Conservation (phyloP, 2,797 vertebrate genomes). For the Falco biarmicus region DNA sequence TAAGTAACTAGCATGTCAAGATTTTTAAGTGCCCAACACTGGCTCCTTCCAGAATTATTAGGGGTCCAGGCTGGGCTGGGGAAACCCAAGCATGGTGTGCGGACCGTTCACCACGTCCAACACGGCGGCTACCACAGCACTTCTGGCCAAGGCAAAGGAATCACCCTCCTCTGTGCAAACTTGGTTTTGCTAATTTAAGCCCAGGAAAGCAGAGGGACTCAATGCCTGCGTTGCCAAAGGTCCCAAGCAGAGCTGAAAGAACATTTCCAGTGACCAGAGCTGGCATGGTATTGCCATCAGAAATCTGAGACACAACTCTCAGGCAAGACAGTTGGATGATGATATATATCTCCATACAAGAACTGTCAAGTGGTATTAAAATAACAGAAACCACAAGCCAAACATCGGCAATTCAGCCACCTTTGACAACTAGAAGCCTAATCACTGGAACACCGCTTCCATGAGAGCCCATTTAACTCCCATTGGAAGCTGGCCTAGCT, state of each 20-base stretch:
- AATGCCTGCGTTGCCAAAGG: fast-evolving
- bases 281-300: fast-evolving
- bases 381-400: neutral
- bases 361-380: neutral
- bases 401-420: neutral
- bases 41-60: neutral
- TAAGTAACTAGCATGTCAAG: neutral
- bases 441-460: neutral
- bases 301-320: neutral
- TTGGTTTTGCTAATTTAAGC: neutral
- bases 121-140: fast-evolving
- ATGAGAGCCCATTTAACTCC: neutral
- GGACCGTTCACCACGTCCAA: fast-evolving
- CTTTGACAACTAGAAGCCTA: neutral
- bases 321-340: neutral
- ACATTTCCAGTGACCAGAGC: fast-evolving
- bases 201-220: neutral
- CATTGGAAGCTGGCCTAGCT: neutral
- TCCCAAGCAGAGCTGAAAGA: neutral
- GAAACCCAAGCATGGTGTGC: fast-evolving
- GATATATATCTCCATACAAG: fast-evolving
- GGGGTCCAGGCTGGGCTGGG: neutral
- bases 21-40: neutral
- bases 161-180: fast-evolving
- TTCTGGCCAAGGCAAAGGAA: neutral